These are phyloP conservation scores for Tragelaphus buxtoni DNA, from an alignment of 2,113 vertebrate genomes.

Conservation along the genomic window DNA sequence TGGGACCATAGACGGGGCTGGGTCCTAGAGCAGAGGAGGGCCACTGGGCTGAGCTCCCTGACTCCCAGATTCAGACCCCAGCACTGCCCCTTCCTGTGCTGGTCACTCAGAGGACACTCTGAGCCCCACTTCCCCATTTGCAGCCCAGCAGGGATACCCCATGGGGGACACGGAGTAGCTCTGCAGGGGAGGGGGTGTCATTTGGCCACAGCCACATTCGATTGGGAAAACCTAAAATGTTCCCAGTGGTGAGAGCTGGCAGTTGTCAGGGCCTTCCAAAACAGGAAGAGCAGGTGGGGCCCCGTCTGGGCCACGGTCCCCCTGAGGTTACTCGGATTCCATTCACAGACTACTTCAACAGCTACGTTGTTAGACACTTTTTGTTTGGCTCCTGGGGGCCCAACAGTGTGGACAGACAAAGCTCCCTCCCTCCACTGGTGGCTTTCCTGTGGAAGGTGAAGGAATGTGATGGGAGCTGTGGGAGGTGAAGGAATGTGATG, in stretches of 20 bases:
- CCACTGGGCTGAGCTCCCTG: not conserved
- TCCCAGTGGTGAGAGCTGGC: not conserved
- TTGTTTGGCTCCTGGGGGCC: not conserved
- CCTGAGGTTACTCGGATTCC: not conserved
- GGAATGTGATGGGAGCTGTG: not conserved
- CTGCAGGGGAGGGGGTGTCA: not conserved
- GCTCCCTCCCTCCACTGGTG: not conserved
- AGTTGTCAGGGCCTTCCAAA: not conserved
- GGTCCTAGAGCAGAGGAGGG: not conserved
- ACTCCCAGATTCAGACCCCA: not conserved
- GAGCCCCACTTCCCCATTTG: not conserved
- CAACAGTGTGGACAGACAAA: not conserved
- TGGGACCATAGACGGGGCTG: fast-evolving
- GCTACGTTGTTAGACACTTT: not conserved
- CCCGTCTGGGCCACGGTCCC: fast-evolving
- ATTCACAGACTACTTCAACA: not conserved
- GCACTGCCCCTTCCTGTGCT: not conserved
- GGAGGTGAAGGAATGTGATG: not conserved
- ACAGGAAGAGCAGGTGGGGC: not conserved
- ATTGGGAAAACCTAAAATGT: not conserved
- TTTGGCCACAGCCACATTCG: not conserved
- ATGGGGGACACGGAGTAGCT: too few species aligned
- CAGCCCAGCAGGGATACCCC: too few species aligned
- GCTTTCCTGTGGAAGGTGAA: too few species aligned
- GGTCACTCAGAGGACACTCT: not conserved